These are phyloP conservation scores for Rotaria magnacalcarata DNA, from an alignment of 2,888 invertebrate species.

Conservation along the genomic window DNA sequence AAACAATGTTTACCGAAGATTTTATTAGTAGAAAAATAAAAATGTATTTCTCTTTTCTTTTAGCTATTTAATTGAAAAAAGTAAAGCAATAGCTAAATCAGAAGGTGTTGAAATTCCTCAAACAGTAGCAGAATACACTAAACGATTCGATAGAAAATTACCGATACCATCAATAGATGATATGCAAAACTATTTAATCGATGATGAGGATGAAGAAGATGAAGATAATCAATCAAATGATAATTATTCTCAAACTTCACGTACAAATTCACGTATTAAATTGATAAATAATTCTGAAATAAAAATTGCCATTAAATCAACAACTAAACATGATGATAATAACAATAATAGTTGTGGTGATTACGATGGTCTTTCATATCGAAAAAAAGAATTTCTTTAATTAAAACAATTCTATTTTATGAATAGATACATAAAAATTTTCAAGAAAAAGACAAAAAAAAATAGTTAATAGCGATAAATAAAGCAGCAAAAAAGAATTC, in stretches of 20 bases:
- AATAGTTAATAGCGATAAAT: background rate
- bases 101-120: background rate
- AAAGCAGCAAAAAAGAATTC: background rate
- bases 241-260: background rate
- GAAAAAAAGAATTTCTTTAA: background rate
- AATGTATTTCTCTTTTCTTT: background rate
- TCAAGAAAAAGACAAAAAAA: background rate
- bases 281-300: background rate
- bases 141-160: background rate
- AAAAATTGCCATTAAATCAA: background rate
- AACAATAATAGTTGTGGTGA: slow-evolving; percentile 4
- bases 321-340: background rate
- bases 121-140: background rate
- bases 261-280: background rate
- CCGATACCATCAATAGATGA: background rate
- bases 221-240: background rate
- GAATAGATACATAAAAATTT: background rate
- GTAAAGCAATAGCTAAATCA: background rate
- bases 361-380: background rate
- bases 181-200: background rate
- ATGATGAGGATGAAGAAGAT: background rate
- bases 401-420: background rate
- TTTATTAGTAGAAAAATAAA: too few relatives aligned
- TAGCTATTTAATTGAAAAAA: slow-evolving; percentile 6
- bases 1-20: background rate